These are phyloP conservation scores for Oscheius sp. DNA, from an alignment of 2,888 invertebrate genomes.

Conservation along the genomic window DNA sequence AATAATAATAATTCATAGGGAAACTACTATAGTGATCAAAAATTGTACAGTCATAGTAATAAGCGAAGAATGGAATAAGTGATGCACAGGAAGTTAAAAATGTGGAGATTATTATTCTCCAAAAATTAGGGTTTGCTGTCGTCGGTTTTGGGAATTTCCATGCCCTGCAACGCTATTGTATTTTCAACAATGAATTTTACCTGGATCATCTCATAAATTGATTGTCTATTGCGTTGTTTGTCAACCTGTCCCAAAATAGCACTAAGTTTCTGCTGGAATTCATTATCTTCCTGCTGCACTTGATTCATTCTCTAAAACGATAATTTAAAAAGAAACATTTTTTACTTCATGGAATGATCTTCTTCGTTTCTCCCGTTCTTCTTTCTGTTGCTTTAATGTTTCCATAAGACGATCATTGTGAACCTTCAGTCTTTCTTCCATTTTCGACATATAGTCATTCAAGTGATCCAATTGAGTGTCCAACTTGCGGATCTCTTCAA, in stretches of 20 bases:
- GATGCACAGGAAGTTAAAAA: background rate
- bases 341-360: slow-evolving; percentile 67
- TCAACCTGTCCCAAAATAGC: slow-evolving; percentile 58
- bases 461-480: slow-evolving; percentile 69
- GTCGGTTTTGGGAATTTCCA: slow-evolving; percentile 19
- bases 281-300: slow-evolving; percentile 64
- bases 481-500: slow-evolving; percentile 68
- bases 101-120: background rate
- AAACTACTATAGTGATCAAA: background rate
- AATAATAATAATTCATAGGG: slow-evolving; percentile 12
- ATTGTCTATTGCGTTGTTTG: slow-evolving; percentile 40
- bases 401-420: slow-evolving; percentile 67
- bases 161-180: too few species aligned
- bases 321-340: slow-evolving; percentile 2
- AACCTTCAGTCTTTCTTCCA: slow-evolving; percentile 53
- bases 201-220: slow-evolving; percentile 33
- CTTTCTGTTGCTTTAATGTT: slow-evolving; percentile 64
- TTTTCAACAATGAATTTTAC: too few species aligned
- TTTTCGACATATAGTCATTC: slow-evolving; percentile 69
- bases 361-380: slow-evolving; percentile 67
- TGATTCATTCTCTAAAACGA: slow-evolving; percentile 44
- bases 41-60: slow-evolving; percentile 8
- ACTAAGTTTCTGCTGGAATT: slow-evolving; percentile 65
- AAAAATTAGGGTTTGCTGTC: slow-evolving; percentile 10
- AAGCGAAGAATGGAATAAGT: background rate